Base-by-base conservation (phyloP, 2,797 vertebrate species). In the Coilia nasus region DNA sequence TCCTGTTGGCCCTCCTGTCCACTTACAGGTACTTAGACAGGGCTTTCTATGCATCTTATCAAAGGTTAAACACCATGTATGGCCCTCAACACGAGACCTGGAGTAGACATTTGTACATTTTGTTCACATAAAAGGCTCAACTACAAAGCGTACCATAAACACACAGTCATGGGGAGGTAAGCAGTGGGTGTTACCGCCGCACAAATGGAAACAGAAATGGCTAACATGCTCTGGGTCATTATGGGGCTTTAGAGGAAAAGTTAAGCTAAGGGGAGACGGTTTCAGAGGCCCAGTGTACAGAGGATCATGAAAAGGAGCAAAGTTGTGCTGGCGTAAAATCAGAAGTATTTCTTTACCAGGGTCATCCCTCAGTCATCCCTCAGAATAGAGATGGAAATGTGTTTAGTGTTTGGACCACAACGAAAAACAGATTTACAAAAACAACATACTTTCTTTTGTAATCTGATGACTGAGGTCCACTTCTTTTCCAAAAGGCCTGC, bases 401-500 rank as follows among this genome's bases (percentile, higher is more conserved):
- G 25, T 54, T 54, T 54, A 14, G 23, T 28, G 23, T 9, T 67
- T 28, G 25, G 28, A 71, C 67, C 67, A 54, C 28, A 67, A 11
- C 15, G 10, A 31, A 25, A 31, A 0, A 14, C 14, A 67, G 64
- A 54, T 14, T 54, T 67, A 23, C 44, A 47, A 83, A 81, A 14
- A 83, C 47, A 83, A 56, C 88, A 93, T 90, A 98, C 98, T 97
- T 99, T 99, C 93, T 99, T 99, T 92, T 99, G 98, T 97, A 99
- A 97, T 97, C 98, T 98, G 95, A 99, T 99, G 93, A 99, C 98
- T 15, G 98, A 99, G 87, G 98, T 99, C 98, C 98, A 99, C 95
- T 99, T 99, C 89, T 99, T 99, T 96, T 99, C 98, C 97, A 99
- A 95, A 93, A 99, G 97, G 23, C 98, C 98, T 50, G 98, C 98